These are phyloP conservation scores for Zosterops hypoxanthus DNA, from an alignment of 2,113 vertebrate species.

Conservation along the genomic window DNA sequence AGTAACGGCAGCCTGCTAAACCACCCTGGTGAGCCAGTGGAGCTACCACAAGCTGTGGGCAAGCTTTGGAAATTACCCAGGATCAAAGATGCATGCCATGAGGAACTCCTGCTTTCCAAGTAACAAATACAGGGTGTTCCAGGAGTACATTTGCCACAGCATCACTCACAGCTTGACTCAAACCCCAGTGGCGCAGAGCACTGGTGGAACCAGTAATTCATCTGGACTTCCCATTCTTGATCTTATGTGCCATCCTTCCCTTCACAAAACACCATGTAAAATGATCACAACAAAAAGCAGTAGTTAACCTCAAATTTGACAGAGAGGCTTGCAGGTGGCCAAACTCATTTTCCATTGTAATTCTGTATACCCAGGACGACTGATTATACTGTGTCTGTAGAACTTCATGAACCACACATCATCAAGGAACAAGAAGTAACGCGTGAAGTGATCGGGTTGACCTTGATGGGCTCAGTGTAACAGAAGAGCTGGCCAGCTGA, in stretches of 20 bases:
- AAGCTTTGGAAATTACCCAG: neutral
- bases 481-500: neutral
- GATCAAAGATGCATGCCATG: neutral
- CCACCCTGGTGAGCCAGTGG: neutral
- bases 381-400: neutral
- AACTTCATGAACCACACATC: neutral
- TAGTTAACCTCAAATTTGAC: neutral
- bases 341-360: neutral
- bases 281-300: neutral
- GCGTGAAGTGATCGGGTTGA: neutral
- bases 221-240: neutral
- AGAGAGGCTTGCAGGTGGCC: neutral
- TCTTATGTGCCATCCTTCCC: neutral
- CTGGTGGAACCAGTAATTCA: neutral
- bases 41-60: neutral
- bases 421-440: neutral
- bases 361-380: neutral
- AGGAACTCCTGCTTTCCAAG: conserved; percentile 8
- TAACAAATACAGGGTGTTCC: neutral
- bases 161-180: neutral
- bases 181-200: neutral
- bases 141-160: neutral
- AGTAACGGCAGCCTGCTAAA: neutral
- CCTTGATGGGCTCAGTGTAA: neutral
- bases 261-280: neutral